Conservation (phyloP, 2,113 vertebrate species). For the Phrynosoma platyrhinos region DNA sequence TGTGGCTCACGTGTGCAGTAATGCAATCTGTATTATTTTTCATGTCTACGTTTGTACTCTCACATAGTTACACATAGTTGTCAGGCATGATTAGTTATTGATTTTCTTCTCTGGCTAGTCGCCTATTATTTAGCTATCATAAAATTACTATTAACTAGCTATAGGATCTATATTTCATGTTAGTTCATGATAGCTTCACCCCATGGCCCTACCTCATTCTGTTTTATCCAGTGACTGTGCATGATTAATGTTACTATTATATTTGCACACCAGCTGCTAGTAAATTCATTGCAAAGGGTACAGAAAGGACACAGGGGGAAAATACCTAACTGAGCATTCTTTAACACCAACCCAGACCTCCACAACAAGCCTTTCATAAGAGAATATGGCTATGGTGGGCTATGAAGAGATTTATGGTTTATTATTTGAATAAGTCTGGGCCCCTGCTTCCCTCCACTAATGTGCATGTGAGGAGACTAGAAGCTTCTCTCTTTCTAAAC, state of each 20-base stretch:
- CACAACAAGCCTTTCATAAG: neutral
- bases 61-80: neutral
- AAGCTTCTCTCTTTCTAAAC: neutral
- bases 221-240: neutral
- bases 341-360: neutral
- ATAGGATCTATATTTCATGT: neutral
- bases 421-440: neutral
- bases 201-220: neutral
- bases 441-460: neutral
- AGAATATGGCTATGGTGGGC: neutral
- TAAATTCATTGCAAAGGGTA: neutral
- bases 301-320: neutral
- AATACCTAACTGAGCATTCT: neutral
- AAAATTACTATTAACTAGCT: conserved; percentile 22
- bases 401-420: neutral
- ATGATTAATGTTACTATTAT: neutral
- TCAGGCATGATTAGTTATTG: neutral
- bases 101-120: neutral
- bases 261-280: neutral
- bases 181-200: neutral
- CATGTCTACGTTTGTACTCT: neutral
- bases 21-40: neutral
- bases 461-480: neutral
- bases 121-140: neutral
- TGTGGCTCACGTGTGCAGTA: neutral